Conservation (phyloP, 64 coral and sea anemone species). For the Catalaphyllia jardinei region DNA sequence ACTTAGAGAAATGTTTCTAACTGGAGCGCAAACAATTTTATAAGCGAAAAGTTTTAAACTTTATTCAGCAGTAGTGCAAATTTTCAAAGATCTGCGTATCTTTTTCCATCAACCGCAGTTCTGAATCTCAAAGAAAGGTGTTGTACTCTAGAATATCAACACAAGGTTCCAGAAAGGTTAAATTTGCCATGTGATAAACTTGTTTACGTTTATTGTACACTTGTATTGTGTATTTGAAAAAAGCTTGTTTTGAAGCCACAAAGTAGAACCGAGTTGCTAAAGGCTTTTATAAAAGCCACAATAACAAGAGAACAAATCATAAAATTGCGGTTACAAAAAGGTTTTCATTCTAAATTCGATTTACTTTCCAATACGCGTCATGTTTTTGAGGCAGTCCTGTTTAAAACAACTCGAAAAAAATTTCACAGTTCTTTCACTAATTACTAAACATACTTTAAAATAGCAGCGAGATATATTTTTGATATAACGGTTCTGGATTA, state of each 20-base stretch:
- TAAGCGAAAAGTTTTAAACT: no score
- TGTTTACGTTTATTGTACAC: not conserved
- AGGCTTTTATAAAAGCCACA: constrained; percentile 12
- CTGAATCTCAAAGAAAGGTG: not conserved
- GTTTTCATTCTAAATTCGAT: not conserved
- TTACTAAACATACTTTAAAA: no score
- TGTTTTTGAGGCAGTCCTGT: not conserved
- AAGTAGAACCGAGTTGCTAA: not conserved
- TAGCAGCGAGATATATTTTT: no score
- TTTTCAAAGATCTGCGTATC: no score
- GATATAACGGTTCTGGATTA: no score
- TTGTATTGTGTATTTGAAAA: not conserved
- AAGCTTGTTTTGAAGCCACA: constrained; percentile 10
- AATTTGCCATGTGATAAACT: not conserved
- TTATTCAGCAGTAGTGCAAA: no score
- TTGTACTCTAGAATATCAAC: not conserved
- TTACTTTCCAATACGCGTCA: not conserved
- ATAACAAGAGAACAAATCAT: not conserved
- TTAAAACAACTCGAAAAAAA: not conserved
- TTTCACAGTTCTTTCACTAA: not conserved
- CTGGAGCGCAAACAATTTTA: no score
- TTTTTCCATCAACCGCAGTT: no score
- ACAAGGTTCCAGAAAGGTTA: not conserved
- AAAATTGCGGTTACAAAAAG: not conserved
- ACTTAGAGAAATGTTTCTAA: not conserved